Evolutionary conservation across 1,140 invertebrate species (phyloP), one percentile per base, ranked within the genome.

Genomic region (Drosophila busckii): DNA sequence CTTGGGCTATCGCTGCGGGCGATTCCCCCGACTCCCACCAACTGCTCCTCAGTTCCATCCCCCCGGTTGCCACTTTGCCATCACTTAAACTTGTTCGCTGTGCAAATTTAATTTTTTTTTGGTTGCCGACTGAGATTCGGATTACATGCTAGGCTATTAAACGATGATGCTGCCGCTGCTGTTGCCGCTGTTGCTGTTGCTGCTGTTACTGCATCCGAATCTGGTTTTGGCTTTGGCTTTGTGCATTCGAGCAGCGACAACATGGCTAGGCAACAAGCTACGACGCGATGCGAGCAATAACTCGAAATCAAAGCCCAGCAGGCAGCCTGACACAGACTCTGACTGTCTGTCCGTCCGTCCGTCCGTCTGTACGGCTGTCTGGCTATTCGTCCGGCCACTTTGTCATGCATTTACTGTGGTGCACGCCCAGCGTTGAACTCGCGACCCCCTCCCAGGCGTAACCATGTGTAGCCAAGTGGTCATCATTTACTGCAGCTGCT

Each of bases 101-200:
- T 60, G 73, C 68, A 78, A 78, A 80, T 73, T 78, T 68, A 80
- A 78, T 80, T 78, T 78, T 73, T 80, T 73, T 78, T 52, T 63
- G 55, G 52, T n/a, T n/a, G n/a, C 59, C 71, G 71, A 69, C 73
- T 68, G 73, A 64, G 73, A 73, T 78, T 80, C 68, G 37, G 64
- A 80, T 80, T 73, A 68, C 68, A 69, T 50, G 73, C 68, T 49
- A 76, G 59, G 70, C 66, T 52, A 25, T 15, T 13, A 17, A 29
- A 34, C 34, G 35, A 13, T 35, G 63, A 31, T 45, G 35, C 25
- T 37, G 42, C 25, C 25, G 26, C 12, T 37, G 37, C 9, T 29
- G 38, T 17, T 44, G 48, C 10, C 44, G 32, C 28, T 25, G 32
- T 9, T 40, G 34, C 13, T 40, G 16, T n/a, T 37, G 42, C 34